phyloP scores from a whole-genome alignment of 2,797 vertebrate species.

The Tenualosa thibaudeaui region DNA sequence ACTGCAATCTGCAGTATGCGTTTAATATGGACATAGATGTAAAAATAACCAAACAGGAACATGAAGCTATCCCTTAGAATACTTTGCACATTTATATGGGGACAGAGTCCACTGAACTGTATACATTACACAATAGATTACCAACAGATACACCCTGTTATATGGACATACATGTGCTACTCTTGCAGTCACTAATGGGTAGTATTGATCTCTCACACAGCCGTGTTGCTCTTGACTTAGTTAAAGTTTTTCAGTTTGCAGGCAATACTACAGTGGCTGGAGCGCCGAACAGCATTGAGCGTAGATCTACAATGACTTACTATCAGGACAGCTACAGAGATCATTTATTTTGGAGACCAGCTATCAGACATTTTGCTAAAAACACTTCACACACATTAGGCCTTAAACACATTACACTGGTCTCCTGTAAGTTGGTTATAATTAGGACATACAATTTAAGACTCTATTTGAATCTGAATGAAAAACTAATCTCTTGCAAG shows the following conservation, averaged over 20 bases:
- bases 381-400: too few species aligned
- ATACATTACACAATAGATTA: background rate
- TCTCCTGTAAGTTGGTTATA: background rate
- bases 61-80: background rate
- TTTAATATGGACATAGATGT: background rate
- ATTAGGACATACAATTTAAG: too few species aligned
- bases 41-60: background rate
- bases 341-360: background rate
- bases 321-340: background rate
- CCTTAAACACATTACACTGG: background rate
- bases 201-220: background rate
- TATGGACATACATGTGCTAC: background rate
- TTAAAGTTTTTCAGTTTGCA: conserved; percentile 10
- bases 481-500: background rate
- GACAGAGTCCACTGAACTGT: background rate
- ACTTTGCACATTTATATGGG: background rate
- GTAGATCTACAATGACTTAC: background rate
- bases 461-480: background rate
- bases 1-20: background rate
- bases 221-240: background rate
- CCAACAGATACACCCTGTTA: background rate
- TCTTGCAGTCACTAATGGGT: background rate
- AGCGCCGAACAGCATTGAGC: background rate
- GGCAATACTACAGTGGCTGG: background rate
- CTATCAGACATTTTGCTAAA: background rate